These are phyloP conservation scores for Propithecus coquereli DNA, from an alignment of 2,113 vertebrate species.

Conservation along the genomic window DNA sequence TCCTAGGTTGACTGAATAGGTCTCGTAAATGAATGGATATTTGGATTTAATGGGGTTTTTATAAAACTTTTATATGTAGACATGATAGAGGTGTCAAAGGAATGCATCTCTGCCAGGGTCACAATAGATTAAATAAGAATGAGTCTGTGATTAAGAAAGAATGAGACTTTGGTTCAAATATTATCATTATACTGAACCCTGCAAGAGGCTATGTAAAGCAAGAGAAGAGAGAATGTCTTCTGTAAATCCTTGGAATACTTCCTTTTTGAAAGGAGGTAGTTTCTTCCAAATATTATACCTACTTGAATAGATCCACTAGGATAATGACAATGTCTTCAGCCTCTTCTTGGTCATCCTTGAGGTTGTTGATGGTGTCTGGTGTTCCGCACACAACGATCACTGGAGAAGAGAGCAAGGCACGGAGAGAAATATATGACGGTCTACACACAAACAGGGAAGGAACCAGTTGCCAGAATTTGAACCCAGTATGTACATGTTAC, in stretches of 20 bases:
- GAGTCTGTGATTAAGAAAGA: neutral
- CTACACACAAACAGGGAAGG: neutral
- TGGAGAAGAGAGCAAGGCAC: conserved; percentile 72
- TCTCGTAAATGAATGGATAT: neutral
- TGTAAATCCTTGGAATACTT: neutral
- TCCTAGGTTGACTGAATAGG: neutral
- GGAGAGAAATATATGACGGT: neutral
- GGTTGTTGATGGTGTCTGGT: conserved; percentile 65
- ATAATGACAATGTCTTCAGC: conserved; percentile 87
- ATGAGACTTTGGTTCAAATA: neutral
- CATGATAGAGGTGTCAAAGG: neutral
- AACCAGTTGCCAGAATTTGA: neutral
- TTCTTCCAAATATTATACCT: conserved; percentile 71
- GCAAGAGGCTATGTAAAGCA: neutral
- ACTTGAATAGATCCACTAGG: conserved; percentile 95
- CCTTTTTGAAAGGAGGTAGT: conserved; percentile 9
- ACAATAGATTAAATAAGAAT: neutral
- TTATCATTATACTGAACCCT: neutral
- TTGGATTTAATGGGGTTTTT: neutral
- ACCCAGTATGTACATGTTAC: neutral
- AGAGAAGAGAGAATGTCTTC: neutral
- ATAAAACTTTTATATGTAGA: neutral
- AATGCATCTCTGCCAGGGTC: neutral
- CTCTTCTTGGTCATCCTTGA: conserved; percentile 67
- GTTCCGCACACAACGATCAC: conserved; percentile 92